These are phyloP conservation scores for Salpingus planirostris DNA, from an alignment of 2,888 invertebrate species.

Conservation along the genomic window DNA sequence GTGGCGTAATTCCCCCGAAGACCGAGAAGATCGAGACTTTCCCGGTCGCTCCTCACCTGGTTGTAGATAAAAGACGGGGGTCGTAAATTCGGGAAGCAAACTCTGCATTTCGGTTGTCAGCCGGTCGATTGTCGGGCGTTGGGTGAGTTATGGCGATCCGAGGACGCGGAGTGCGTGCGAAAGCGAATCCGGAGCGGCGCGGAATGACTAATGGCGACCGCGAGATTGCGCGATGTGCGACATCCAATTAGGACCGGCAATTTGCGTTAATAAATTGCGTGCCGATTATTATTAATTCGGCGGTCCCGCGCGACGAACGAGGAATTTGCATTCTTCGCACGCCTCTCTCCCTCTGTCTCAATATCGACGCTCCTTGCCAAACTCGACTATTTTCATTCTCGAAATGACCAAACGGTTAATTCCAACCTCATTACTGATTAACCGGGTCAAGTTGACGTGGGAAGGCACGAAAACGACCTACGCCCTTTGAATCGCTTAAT, in stretches of 20 bases:
- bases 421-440: no score
- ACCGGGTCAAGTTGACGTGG: no score
- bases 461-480: no score
- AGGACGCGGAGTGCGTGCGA: constrained; percentile 25
- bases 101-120: constrained; percentile 18
- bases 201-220: constrained; percentile 30
- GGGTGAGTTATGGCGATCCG: constrained; percentile 27
- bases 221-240: constrained; percentile 32
- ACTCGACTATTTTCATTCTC: no score
- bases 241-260: constrained; percentile 37
- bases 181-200: constrained; percentile 19
- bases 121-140: constrained; percentile 22
- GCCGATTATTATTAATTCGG: constrained; percentile 41
- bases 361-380: no score
- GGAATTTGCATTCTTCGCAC: constrained; percentile 10
- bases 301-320: no score
- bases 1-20: neutral
- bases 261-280: constrained; percentile 40
- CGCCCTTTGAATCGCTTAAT: no score
- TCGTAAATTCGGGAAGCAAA: constrained; percentile 11
- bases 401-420: no score
- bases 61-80: constrained; percentile 9
- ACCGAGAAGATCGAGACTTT: neutral
- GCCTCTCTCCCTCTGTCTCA: no score
- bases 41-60: no score